Evolutionary conservation across 2,113 vertebrate species (phyloP), one percentile per base, ranked within the genome.

Genomic region (Mobula birostris): DNA sequence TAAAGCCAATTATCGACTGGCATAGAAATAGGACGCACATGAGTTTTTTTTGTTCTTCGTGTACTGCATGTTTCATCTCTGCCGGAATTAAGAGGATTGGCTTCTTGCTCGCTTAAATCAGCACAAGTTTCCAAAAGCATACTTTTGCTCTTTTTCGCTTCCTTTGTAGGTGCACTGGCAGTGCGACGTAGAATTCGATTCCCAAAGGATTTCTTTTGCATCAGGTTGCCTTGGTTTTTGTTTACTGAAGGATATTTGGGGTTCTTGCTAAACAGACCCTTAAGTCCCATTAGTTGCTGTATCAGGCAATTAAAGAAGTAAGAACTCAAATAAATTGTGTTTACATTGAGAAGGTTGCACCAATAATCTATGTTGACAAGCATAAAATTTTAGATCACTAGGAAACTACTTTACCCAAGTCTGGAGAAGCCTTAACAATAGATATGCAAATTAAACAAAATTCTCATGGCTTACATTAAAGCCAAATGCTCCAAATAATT

Each of bases 131-230:
- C 99, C 15, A 97, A 96, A 66, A 98, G 95, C 9, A 97, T 96
- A 97, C 98, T 98, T 96, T 99, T 99, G 94, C 97, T 98, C 95
- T 99, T 99, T 95, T 98, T 99, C 82, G 98, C 97, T 61, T 98
- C 98, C 94, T 99, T 99, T 77, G 98, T 98, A 0, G 99, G 99
- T 4, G 99, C 99, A 1, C 99, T 99, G 94, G 98, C 98, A 0
- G 98, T 99, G 94, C 99, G 98, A 0, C 98, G 97, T 93, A 99
- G 97, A 94, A 99, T 96, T 76, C 98, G 97, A 17, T 99, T 98
- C 7, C 98, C 98, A 5, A 98, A 96, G 0, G 98, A 99, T 88
- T 98, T 97, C 77, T 99, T 99, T 29, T 97, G 97, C 48, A 96
- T 94, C 0, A 96, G 96, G n/a, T 95, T 40, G 40, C 96, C 96